phyloP scores from a whole-genome alignment of 2,113 vertebrate genomes.

The Platanista minor region DNA sequence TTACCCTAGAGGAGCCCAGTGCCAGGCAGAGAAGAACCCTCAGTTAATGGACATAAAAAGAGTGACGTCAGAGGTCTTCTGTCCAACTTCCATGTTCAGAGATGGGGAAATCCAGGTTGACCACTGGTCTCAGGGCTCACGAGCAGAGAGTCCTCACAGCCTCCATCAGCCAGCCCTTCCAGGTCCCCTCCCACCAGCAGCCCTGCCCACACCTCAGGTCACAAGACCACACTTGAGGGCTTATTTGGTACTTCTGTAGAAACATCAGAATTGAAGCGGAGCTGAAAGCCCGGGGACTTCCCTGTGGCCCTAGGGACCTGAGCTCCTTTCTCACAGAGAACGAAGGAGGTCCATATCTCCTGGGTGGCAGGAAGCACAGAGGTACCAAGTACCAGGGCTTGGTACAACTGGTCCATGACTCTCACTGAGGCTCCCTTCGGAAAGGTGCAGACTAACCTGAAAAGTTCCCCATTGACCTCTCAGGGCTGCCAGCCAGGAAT shows the following conservation, averaged over 20 bases:
- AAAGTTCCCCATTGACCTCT: neutral
- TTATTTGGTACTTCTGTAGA: neutral
- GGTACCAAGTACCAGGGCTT: neutral
- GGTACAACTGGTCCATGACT: fast-evolving
- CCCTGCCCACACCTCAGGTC: neutral
- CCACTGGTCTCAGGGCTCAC: neutral
- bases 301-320: neutral
- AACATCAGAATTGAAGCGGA: neutral
- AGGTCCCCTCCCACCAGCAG: neutral
- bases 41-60: neutral
- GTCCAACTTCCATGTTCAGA: neutral
- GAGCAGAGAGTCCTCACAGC: neutral
- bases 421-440: neutral
- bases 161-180: too few species aligned
- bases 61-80: neutral
- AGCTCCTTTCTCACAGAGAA: neutral
- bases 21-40: neutral
- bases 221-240: neutral
- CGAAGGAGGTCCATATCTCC: neutral
- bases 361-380: neutral
- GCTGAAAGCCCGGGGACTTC: neutral
- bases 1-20: neutral
- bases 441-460: neutral
- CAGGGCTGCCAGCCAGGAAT: neutral
- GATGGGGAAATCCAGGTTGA: neutral